phyloP scores from a whole-genome alignment of 2,797 vertebrate genomes.

The Dromococcyx pavoninus region DNA sequence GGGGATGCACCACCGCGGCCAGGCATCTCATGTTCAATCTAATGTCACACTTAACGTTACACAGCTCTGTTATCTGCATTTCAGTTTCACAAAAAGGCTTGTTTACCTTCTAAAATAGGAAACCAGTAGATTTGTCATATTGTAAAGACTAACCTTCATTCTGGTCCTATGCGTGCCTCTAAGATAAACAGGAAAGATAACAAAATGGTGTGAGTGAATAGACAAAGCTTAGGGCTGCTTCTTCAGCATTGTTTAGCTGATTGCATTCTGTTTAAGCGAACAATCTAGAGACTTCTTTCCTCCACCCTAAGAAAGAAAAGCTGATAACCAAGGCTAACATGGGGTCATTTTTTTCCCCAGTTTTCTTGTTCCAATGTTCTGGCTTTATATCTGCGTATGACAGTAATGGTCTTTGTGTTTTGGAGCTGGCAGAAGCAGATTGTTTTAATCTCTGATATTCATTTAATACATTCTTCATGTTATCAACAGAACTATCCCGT shows the following conservation, averaged over 20 bases:
- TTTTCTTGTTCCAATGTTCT: not conserved
- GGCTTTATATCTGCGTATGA: not conserved
- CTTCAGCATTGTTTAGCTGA: conserved; percentile 2
- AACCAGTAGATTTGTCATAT: conserved; percentile 41
- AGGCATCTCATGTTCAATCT: not conserved
- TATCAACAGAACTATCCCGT: conserved; percentile 38
- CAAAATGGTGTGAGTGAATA: conserved; percentile 46
- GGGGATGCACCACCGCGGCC: not conserved
- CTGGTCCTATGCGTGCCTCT: not conserved
- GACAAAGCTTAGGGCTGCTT: conserved; percentile 8
- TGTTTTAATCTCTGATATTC: conserved; percentile 36
- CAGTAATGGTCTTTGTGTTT: not conserved
- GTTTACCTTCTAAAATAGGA: conserved; percentile 46
- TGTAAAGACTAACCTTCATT: conserved; percentile 12
- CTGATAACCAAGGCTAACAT: not conserved
- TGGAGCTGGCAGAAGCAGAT: conserved; percentile 19
- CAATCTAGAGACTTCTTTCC: not conserved
- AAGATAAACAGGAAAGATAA: conserved; percentile 76
- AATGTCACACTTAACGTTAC: not conserved
- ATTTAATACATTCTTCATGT: conserved; percentile 32
- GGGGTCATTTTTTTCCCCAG: not conserved
- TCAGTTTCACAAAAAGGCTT: conserved; percentile 16
- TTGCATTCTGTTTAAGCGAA: not conserved
- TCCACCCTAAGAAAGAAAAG: not conserved
- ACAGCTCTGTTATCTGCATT: conserved; percentile 27